Evolutionary conservation across 1,140 invertebrate genomes (phyloP), one percentile per base, ranked within the genome.

Genomic region (Heliothis virescens): DNA sequence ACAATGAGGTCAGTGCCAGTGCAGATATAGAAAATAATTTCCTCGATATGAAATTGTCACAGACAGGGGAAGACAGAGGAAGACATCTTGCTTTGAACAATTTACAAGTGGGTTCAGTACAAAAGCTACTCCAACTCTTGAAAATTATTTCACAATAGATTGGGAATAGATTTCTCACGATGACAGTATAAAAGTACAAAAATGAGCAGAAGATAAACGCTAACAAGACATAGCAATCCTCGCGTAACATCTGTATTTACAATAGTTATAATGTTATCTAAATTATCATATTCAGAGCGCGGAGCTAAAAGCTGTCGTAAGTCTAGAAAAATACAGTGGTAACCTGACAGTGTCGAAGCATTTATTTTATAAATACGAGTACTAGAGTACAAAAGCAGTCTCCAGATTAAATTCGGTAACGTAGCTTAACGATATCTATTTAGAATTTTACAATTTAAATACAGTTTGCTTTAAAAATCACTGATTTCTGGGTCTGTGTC

Each of bases 401-500:
- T 94, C 92, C 92, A 94, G 92, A 94, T 90, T 94, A 94, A 94
- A 93, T 92, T 94, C 93, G 93, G 91, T 94, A 94, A 95, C 90
- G 94, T 94, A 94, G 90, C 89, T 94, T 92, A 92, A 89, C 87
- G 90, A 92, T 92, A 91, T 80, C 77, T 85, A 93, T 88, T 92
- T 90, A 91, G 87, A 87, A 83, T 87, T 90, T 87, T 78, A 86
- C 81, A 88, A 18, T 85, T 76, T 76, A 83, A 80, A 83, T 60
- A 82, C 77, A 82, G 26, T 75, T 81, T 82, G 79, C 69, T 76
- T 94, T 94, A 96, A 88, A 96, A 96, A 85, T 96, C 96, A 88
- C 96, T 96, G 80, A 96, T 96, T 92, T 96, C 96, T 50, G 95
- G 95, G 86, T 96, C 96, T 80, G 96, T 96, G 87, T 97, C 96